Conservation (phyloP, 2,113 vertebrate species). For the Kryptolebias marmoratus region DNA sequence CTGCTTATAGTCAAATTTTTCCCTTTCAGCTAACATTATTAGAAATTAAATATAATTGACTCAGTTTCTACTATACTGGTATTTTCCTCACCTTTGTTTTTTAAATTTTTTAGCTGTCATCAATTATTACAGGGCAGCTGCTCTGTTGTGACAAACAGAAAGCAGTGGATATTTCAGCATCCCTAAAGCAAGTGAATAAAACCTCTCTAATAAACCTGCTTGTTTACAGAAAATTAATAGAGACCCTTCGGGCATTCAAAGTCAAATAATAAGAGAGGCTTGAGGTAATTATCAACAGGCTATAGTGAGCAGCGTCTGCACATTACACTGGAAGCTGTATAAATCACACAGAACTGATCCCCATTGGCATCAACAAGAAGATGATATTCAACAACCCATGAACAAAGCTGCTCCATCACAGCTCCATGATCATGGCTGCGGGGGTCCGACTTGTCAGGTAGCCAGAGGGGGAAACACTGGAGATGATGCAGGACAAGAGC, state of each 20-base stretch:
- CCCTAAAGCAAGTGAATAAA: constrained; percentile 12
- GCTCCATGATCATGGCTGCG: constrained; percentile 19
- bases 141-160: constrained; percentile 28
- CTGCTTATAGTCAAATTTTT: neutral
- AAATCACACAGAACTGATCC: constrained; percentile 26
- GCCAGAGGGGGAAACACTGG: constrained; percentile 55
- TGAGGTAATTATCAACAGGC: constrained; percentile 43
- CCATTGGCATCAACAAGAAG: constrained; percentile 39
- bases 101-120: neutral
- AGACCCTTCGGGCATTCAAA: constrained; percentile 26
- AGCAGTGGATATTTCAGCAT: constrained; percentile 14
- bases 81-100: constrained; percentile 4
- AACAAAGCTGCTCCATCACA: constrained; percentile 41
- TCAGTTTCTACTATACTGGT: neutral
- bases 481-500: constrained; percentile 51
- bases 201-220: constrained; percentile 31
- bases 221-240: constrained; percentile 42
- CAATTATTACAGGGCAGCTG: constrained; percentile 27
- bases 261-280: constrained; percentile 26
- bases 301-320: constrained; percentile 31
- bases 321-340: constrained; percentile 18
- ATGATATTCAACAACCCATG: constrained; percentile 38
- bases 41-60: constrained; percentile 3
- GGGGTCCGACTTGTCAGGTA: constrained; percentile 37
- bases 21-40: constrained; percentile 11